phyloP scores from a whole-genome alignment of 2,113 vertebrate genomes.

The Daubentonia madagascariensis region DNA sequence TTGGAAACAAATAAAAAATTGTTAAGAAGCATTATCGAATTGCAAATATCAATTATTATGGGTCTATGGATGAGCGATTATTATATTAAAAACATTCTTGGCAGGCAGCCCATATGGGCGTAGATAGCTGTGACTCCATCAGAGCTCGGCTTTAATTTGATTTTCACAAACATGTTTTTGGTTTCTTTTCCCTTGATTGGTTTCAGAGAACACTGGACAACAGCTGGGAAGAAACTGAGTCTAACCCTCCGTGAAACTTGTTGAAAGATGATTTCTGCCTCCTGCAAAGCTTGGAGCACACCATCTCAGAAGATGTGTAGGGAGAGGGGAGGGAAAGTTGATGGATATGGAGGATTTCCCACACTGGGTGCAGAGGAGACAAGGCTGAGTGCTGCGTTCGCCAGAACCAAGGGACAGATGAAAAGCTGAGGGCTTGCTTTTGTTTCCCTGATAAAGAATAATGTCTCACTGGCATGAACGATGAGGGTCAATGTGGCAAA shows the following conservation, averaged over 20 bases:
- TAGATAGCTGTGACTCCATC: constrained; percentile 58
- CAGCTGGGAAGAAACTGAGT: constrained; percentile 46
- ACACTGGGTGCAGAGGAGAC: neutral
- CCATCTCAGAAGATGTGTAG: neutral
- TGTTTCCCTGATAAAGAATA: constrained; percentile 47
- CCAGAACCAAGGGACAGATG: neutral
- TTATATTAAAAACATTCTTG: constrained; percentile 80
- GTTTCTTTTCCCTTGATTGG: constrained; percentile 58
- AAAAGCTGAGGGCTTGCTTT: neutral
- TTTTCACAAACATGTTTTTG: constrained; percentile 74
- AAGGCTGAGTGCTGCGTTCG: neutral
- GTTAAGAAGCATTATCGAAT: constrained; percentile 80
- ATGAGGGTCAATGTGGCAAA: constrained; percentile 26
- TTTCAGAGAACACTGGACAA: constrained; percentile 62
- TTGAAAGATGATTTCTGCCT: constrained; percentile 18
- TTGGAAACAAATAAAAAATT: constrained; percentile 78
- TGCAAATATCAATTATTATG: constrained; percentile 79
- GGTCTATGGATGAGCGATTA: constrained; percentile 77
- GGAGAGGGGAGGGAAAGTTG: neutral
- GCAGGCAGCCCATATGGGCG: constrained; percentile 34
- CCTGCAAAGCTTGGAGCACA: neutral
- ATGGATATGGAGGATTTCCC: neutral
- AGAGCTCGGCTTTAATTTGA: constrained; percentile 74
- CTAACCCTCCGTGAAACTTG: neutral
- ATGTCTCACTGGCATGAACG: constrained; percentile 11